phyloP scores from a whole-genome alignment of 2,113 vertebrate genomes.

The Montifringilla adamsi region DNA sequence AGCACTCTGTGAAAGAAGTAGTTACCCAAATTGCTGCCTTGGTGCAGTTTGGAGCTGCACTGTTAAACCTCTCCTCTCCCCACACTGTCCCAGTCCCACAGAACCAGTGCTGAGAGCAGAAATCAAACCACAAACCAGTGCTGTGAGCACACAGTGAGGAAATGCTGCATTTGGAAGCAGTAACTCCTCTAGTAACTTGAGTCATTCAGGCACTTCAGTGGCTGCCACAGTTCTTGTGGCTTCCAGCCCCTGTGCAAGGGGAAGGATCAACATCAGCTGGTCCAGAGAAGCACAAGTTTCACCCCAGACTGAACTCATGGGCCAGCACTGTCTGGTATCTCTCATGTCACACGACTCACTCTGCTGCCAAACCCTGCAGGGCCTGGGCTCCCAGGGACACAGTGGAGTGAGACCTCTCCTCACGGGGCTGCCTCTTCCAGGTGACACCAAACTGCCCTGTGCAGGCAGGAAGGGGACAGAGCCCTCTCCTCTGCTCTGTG shows the following conservation, averaged over 20 bases:
- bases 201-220: neutral
- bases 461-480: neutral
- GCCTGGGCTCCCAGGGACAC: neutral
- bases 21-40: neutral
- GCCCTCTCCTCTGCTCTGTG: neutral
- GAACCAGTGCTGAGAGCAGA: neutral
- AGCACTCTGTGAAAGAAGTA: neutral
- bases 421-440: rapidly evolving
- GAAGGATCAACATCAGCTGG: neutral
- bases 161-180: neutral
- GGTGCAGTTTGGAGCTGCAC: neutral
- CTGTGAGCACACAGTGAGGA: neutral
- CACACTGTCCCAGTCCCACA: neutral
- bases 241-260: neutral
- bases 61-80: neutral
- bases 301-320: neutral
- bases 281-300: neutral
- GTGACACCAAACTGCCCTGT: neutral
- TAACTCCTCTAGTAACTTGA: neutral
- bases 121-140: neutral
- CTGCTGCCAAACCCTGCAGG: neutral
- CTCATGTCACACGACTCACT: rapidly evolving
- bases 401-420: neutral
- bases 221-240: neutral
- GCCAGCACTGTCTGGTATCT: neutral